Evolutionary conservation across 1,140 invertebrate genomes (phyloP).

Genomic region (Camponotus floridanus): DNA sequence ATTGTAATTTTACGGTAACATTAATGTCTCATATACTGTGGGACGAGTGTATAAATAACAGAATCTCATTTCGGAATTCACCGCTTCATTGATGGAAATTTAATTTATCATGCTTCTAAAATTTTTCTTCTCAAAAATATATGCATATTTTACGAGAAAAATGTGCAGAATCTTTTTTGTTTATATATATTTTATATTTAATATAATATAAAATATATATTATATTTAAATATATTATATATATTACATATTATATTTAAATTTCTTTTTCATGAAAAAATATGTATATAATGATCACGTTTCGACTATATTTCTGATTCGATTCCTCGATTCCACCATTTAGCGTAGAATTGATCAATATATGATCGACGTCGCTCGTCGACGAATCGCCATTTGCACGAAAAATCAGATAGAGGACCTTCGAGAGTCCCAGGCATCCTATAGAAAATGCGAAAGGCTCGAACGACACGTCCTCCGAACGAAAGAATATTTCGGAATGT

Average conservation of each 20-base stretch:
- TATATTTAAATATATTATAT: no score
- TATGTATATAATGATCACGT: neutral
- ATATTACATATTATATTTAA: no score
- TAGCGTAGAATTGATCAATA: conserved; percentile 31
- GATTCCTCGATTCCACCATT: conserved; percentile 11
- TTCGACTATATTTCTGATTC: conserved; percentile 33
- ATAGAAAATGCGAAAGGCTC: conserved; percentile 41
- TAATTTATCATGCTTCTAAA: neutral
- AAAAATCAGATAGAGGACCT: neutral
- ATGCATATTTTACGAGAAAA: neutral
- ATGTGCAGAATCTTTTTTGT: neutral
- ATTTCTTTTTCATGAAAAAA: neutral
- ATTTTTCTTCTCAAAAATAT: neutral
- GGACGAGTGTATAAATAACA: neutral
- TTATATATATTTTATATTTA: no score
- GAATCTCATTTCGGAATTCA: neutral
- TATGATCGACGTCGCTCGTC: conserved; percentile 10
- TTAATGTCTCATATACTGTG: neutral
- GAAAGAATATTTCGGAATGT: conserved; percentile 42
- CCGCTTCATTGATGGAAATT: neutral
- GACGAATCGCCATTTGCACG: conserved; percentile 19
- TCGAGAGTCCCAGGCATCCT: conserved; percentile 14
- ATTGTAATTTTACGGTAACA: neutral
- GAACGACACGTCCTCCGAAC: conserved; percentile 14
- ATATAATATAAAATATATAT: no score